These are phyloP conservation scores for Dynastes tityus DNA, from an alignment of 2,888 invertebrate genomes.

Conservation along the genomic window DNA sequence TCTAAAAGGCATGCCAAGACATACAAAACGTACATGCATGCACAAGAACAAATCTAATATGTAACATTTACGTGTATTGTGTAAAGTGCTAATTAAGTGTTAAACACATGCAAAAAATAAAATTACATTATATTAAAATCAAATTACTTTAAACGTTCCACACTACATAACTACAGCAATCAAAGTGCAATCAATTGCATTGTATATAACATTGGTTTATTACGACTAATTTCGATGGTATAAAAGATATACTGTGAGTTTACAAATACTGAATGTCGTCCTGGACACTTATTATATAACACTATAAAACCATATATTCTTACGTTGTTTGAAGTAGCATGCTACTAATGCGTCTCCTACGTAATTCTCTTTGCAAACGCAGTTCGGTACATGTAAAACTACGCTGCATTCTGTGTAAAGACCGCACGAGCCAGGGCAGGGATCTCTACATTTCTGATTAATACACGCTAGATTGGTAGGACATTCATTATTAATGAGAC, in stretches of 20 bases:
- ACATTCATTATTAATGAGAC: conserved; percentile 83
- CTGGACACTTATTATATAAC: no score
- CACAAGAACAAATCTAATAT: conserved; percentile 22
- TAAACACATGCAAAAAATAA: conserved; percentile 40
- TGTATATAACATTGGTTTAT: no score
- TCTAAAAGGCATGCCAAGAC: conserved; percentile 7
- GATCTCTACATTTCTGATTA: conserved; percentile 81
- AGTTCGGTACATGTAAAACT: conserved; percentile 83
- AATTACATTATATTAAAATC: conserved; percentile 12
- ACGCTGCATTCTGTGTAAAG: conserved; percentile 82
- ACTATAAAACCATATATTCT: conserved; percentile 63
- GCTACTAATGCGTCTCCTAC: conserved; percentile 80
- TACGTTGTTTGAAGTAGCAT: conserved; percentile 75
- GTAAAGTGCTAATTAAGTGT: conserved; percentile 37
- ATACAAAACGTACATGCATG: conserved; percentile 7
- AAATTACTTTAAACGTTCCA: neutral
- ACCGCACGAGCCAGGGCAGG: conserved; percentile 84
- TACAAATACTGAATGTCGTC: no score
- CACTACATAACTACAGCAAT: neutral
- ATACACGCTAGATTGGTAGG: conserved; percentile 79
- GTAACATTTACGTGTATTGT: conserved; percentile 32
- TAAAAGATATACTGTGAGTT: no score
- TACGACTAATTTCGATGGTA: no score
- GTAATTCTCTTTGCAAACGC: conserved; percentile 79
- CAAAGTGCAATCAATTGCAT: no score